Percentiles rank a stretch among this genome's conserved stretches.
Conservation (phyloP, 2,113 vertebrate species). For the Peromyscus maniculatus region DNA sequence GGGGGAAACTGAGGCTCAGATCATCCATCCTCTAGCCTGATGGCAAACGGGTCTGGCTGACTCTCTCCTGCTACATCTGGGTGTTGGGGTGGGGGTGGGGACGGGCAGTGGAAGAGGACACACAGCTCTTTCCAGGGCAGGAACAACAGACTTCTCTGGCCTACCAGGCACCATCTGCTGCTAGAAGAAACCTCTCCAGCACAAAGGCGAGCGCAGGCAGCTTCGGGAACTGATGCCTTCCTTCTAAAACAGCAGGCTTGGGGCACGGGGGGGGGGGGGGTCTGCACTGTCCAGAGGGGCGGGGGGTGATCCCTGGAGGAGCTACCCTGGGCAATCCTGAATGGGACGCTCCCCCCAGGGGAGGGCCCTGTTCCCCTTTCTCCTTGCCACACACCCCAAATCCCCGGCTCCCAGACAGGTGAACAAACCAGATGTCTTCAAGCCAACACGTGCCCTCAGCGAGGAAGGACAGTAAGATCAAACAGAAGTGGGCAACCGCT, state of each 20-base stretch:
- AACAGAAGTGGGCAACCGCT: background rate
- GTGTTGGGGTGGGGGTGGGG: rapidly evolving
- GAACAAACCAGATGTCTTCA: background rate
- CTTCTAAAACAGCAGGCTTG: background rate
- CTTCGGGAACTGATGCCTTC: background rate
- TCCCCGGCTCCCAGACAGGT: background rate
- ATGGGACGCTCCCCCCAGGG: background rate
- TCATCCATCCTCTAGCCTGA: background rate
- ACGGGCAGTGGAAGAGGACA: background rate
- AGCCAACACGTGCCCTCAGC: rapidly evolving
- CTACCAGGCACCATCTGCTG: background rate
- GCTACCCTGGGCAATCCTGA: background rate
- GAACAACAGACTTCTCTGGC: background rate
- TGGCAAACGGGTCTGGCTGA: background rate
- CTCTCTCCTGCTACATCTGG: background rate
- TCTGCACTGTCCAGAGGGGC: background rate
- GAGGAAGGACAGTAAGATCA: background rate
- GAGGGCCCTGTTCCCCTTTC: background rate
- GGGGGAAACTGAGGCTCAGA: background rate
- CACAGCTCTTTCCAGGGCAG: background rate
- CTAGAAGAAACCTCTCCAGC: background rate
- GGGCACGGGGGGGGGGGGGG: too few relatives aligned
- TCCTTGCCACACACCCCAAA: background rate
- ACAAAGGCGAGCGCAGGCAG: background rate
- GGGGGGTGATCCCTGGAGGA: background rate